Evolutionary conservation across 2,113 vertebrate species (phyloP).

Genomic region (Turnix velox): DNA sequence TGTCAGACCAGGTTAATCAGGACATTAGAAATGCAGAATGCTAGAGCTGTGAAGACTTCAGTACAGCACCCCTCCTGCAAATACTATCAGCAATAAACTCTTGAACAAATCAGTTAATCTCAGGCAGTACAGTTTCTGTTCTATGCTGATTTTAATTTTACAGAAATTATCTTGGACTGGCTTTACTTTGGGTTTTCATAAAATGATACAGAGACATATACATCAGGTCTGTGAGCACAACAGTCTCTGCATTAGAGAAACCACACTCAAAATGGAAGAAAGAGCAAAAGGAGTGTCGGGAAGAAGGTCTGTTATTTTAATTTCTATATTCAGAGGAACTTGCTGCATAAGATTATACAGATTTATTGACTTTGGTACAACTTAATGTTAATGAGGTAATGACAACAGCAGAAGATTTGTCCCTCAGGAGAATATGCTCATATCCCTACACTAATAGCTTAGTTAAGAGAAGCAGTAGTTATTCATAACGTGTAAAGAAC

Average conservation of each 20-base stretch:
- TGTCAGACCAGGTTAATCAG: background rate
- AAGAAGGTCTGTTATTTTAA: background rate
- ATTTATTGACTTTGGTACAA: background rate
- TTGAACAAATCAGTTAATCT: background rate
- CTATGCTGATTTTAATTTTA: background rate
- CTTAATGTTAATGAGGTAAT: background rate
- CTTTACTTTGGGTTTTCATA: background rate
- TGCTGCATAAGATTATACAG: background rate
- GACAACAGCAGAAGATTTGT: background rate
- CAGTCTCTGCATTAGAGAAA: background rate
- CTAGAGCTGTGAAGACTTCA: background rate
- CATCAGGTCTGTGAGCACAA: background rate
- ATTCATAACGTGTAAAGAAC: constrained; percentile 4
- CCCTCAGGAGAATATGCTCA: background rate
- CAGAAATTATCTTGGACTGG: background rate
- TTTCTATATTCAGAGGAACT: background rate
- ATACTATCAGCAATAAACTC: background rate
- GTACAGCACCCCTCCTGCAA: background rate
- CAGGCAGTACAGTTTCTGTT: background rate
- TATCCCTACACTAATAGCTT: background rate
- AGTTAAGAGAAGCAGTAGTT: constrained; percentile 4
- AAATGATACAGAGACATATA: background rate
- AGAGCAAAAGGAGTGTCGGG: background rate
- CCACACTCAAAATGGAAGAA: background rate
- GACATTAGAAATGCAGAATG: background rate